These are phyloP conservation scores for Myotis myotis DNA, from an alignment of 2,797 vertebrate genomes.

Conservation along the genomic window DNA sequence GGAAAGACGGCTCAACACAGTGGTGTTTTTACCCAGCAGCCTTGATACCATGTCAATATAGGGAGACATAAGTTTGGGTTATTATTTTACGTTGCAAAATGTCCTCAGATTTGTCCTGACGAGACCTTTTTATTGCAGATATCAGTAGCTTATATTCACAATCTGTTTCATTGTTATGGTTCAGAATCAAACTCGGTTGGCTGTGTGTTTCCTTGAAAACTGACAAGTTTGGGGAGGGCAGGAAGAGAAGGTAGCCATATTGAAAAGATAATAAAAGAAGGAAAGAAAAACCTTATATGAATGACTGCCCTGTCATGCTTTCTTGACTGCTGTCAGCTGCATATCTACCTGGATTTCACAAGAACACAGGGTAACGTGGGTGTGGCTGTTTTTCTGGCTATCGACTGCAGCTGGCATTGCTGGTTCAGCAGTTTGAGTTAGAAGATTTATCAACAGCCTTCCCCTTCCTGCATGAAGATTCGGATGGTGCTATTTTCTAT, in stretches of 20 bases:
- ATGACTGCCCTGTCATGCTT: neutral
- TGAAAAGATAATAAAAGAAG: neutral
- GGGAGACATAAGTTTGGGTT: neutral
- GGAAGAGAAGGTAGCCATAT: neutral
- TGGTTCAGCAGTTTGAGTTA: neutral
- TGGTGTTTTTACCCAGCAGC: neutral
- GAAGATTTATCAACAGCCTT: neutral
- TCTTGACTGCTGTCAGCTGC: neutral
- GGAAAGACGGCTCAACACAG: neutral
- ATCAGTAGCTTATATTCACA: slow-evolving; percentile 52
- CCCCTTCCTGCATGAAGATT: neutral
- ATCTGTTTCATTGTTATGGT: slow-evolving; percentile 3
- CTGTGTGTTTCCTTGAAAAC: neutral
- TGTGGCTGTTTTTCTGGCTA: neutral
- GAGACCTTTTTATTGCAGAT: neutral
- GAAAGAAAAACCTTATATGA: neutral
- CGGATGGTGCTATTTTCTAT: neutral
- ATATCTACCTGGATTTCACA: neutral
- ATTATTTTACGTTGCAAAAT: slow-evolving; percentile 4
- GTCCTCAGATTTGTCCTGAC: neutral
- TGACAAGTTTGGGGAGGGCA: neutral
- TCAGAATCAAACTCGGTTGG: slow-evolving; percentile 33
- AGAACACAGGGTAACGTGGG: neutral
- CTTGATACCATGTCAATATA: neutral
- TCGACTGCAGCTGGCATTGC: neutral